Percentiles rank a stretch among this genome's conserved stretches.
Evolutionary conservation across 2,888 invertebrate species (phyloP).

Genomic region (Plebejus argus): DNA sequence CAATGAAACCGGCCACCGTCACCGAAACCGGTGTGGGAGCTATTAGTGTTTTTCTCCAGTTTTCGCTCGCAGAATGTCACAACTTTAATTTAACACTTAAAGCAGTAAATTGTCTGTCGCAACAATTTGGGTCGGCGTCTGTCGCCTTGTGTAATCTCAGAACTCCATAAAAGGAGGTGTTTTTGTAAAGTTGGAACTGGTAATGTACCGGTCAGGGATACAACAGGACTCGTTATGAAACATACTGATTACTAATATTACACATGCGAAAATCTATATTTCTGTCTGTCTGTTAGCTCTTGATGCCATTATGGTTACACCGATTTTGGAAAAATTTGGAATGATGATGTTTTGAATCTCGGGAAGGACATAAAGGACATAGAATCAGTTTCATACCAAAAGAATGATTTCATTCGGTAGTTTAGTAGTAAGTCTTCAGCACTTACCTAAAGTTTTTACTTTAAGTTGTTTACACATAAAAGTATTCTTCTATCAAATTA

Average conservation of each 20-base stretch:
- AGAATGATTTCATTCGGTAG: too few relatives aligned
- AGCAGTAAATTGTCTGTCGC: slow-evolving; percentile 4
- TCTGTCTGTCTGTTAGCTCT: too few relatives aligned
- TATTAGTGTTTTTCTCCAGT: background rate
- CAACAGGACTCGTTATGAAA: background rate
- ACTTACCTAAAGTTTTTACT: too few relatives aligned
- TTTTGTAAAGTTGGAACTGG: slow-evolving; percentile 15
- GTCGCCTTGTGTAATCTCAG: background rate
- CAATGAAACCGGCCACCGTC: background rate
- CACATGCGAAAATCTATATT: too few relatives aligned
- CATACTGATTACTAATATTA: background rate
- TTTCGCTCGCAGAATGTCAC: background rate
- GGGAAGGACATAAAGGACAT: too few relatives aligned
- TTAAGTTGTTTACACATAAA: too few relatives aligned
- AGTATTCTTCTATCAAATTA: too few relatives aligned
- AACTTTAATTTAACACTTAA: background rate
- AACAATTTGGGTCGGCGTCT: background rate
- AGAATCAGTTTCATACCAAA: too few relatives aligned
- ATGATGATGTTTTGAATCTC: too few relatives aligned
- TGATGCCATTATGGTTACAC: background rate
- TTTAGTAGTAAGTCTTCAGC: too few relatives aligned
- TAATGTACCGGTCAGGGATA: slow-evolving; percentile 1
- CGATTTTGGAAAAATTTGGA: too few relatives aligned
- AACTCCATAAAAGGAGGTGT: slow-evolving; percentile 3
- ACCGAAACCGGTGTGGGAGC: too few relatives aligned